These are phyloP conservation scores for Nymphicus hollandicus DNA, from an alignment of 2,113 vertebrate genomes.

Conservation along the genomic window DNA sequence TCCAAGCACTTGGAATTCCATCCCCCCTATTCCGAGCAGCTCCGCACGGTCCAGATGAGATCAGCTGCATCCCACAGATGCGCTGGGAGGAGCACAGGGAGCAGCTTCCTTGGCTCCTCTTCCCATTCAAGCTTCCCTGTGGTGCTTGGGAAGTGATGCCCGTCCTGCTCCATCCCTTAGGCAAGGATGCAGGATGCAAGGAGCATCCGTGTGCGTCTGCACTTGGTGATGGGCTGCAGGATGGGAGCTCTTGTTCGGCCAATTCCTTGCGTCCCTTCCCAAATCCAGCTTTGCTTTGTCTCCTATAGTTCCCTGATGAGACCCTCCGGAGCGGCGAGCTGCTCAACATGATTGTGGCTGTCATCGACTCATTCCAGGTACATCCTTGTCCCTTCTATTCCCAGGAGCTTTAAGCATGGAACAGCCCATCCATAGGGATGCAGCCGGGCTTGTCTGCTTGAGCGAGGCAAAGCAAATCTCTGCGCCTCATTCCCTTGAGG, in stretches of 20 bases:
- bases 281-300: background rate
- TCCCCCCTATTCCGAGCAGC: too few species aligned
- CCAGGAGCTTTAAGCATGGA: background rate
- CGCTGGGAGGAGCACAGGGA: too few species aligned
- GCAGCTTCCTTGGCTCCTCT: background rate
- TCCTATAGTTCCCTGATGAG: slow-evolving; percentile 90
- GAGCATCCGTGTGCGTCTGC: too few species aligned
- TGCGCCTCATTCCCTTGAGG: background rate
- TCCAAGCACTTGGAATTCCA: background rate
- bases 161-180: too few species aligned
- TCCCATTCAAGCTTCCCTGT: background rate
- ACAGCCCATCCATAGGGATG: rapidly evolving
- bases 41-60: background rate
- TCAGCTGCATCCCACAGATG: background rate
- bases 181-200: too few species aligned
- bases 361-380: slow-evolving; percentile 90
- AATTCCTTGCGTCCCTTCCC: background rate
- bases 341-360: slow-evolving; percentile 97
- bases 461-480: background rate
- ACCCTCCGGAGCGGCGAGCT: slow-evolving; percentile 92
- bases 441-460: rapidly evolving
- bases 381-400: background rate
- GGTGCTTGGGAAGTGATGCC: background rate
- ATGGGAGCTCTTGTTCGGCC: rapidly evolving
- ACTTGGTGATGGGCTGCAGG: too few species aligned